Evolutionary conservation across 64 coral and sea anemone genomes (phyloP), one percentile per base, ranked within the genome.

Genomic region (Montipora capricornis): DNA sequence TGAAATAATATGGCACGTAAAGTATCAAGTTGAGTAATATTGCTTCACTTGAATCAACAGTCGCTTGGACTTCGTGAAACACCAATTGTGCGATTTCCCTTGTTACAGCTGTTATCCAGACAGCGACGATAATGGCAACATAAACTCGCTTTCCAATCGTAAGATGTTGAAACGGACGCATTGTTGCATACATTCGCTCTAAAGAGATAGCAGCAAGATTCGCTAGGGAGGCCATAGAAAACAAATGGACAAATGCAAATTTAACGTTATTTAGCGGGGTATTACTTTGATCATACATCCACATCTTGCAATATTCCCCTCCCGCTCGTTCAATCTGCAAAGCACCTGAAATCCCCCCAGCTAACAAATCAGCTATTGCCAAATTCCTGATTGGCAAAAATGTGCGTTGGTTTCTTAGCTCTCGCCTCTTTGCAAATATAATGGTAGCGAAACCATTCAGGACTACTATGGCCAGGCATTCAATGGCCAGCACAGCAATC

Each of bases 121-220:
- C 20, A 9, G 26, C 52, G 29, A 9, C 22, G n/a, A 62, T 82
- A 37, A 82, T 61, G 60, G 20, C 52, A 37, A 19, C 49, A 14
- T 82, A 82, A 26, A 82, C 20, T 19, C 52, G 2, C 52, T 61
- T 82, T 57, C 59, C 52, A 7, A 82, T 37, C 4, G 59, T 61
- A 29, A 55, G 80, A 62, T 82, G 80, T 12, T 62, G 58, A 9
- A 52, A 82, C 5, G 80, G 80, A 82, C 5, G 44, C 5, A 82
- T 20, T 61, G 49, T 62, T 9, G 80, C 80, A 62, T 82, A 57
- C 52, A 82, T 55, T 82, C 80, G 51, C 52, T 82, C 80, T 37
- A 82, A 82, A 15, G 80, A 82, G 52, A 82, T 82, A 14, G 52
- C 51, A 15, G 53, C 80, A 19, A 82, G 80, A 61, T 82, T 82